Conservation (phyloP, 30 jellyfish, hydroid and myxozoan genomes). For the Hydractinia echinata region DNA sequence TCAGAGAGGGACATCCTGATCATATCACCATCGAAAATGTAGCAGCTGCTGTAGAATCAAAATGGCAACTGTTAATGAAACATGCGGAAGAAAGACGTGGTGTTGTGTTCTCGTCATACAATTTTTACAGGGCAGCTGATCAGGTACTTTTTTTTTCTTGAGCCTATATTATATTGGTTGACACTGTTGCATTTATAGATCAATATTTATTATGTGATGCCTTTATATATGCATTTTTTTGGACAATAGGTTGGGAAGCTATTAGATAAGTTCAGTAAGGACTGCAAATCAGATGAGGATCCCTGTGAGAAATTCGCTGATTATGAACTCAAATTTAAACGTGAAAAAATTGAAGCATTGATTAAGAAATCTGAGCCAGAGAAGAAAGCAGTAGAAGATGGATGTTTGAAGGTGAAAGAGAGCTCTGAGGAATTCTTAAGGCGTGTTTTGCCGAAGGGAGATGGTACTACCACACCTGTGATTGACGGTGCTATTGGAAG, state of each 20-base stretch:
- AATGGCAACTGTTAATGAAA: constrained; percentile 79
- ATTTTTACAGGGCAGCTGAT: constrained; percentile 85
- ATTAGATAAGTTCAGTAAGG: constrained; percentile 85
- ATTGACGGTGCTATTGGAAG: constrained; percentile 83
- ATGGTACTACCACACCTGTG: constrained; percentile 64
- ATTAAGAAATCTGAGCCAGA: constrained; percentile 75
- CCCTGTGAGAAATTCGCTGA: constrained; percentile 79
- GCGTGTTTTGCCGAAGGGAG: constrained; percentile 67
- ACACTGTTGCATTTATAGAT: no score
- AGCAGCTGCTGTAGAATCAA: constrained; percentile 56
- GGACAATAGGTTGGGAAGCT: constrained; percentile 65
- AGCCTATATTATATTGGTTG: background rate
- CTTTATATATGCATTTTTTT: background rate
- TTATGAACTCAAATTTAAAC: constrained; percentile 62
- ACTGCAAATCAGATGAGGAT: constrained; percentile 89
- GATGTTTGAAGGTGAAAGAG: constrained; percentile 86
- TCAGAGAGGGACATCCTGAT: constrained; percentile 65
- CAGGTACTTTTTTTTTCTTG: constrained; percentile 51
- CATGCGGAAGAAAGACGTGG: constrained; percentile 84
- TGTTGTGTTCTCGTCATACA: constrained; percentile 82
- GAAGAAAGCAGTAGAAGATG: constrained; percentile 74
- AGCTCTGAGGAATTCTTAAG: constrained; percentile 76
- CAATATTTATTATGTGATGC: background rate
- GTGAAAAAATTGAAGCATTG: constrained; percentile 65
- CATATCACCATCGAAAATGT: constrained; percentile 49